Evolutionary conservation across 2,113 vertebrate genomes (phyloP), one percentile per base, ranked within the genome.

Genomic region (Spilogale gracilis): DNA sequence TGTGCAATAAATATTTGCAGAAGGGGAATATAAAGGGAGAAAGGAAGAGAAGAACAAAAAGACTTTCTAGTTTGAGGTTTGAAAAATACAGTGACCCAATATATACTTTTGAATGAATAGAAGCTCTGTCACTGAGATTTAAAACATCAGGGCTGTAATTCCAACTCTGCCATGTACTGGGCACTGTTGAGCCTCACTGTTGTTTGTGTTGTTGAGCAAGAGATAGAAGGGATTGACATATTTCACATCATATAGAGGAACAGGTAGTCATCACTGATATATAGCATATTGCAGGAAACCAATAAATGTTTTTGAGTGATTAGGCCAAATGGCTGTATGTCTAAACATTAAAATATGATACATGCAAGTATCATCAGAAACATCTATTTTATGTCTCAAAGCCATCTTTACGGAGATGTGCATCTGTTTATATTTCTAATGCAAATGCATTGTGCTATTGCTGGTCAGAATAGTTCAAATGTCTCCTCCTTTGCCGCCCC

Each of bases 351-450:
- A 85, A 96, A 84, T 90, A 78, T 76, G 94, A 93, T 89, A 38
- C 52, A 74, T 73, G 74, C 74, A 78, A 17, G 78, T 84, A 63
- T 86, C 91, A 63, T 73, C 71, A 69, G 69, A 89, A 96, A 52
- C 81, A 90, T 92, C 83, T 96, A 88, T 67, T 95, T 96, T 96
- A 88, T 27, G 78, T 97, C 92, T 92, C 69, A 23, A 0, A 85
- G 94, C 78, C 50, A 78, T 92, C 94, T 96, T 56, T 83, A 43
- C 32, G 2, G 61, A 76, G 58, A 56, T 85, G 86, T 71, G 18
- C 38, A 43, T 93, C 89, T 94, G 58, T 91, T 96, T 95, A 56
- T 91, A 96, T 95, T 92, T 95, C 82, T 93, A 86, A 95, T 89
- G 60, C 61, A 95, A 86, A 76, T 65, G 58, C 48, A 65, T 50